Conservation (phyloP, 2,113 vertebrate species). For the Ochotona princeps region DNA sequence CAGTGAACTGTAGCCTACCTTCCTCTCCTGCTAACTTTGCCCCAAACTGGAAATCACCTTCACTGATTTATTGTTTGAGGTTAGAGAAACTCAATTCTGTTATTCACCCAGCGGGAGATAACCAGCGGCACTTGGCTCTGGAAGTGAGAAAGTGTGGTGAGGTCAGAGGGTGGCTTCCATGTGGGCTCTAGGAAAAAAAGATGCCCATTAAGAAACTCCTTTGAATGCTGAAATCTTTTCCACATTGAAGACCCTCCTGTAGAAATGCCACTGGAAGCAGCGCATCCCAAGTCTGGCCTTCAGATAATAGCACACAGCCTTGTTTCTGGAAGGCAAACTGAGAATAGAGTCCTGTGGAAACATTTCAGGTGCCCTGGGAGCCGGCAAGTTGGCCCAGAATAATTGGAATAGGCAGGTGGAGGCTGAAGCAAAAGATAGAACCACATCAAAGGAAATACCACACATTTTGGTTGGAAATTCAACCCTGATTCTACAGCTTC, state of each 20-base stretch:
- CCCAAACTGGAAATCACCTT: constrained; percentile 5
- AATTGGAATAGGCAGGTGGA: background rate
- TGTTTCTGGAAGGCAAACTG: background rate
- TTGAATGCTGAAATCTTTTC: background rate
- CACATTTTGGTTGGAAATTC: background rate
- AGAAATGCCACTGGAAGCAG: background rate
- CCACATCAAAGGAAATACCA: background rate
- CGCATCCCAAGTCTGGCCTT: too few relatives aligned
- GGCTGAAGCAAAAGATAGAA: background rate
- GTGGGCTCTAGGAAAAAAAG: background rate
- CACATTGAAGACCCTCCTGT: background rate
- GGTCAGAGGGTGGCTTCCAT: background rate
- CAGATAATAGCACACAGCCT: rapidly evolving
- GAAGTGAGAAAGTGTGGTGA: background rate
- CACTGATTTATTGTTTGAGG: background rate
- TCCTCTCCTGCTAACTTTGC: background rate
- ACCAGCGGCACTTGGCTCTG: background rate
- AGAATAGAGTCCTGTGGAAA: background rate
- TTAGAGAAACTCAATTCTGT: background rate
- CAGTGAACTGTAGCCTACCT: constrained; percentile 22
- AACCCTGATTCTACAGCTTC: background rate
- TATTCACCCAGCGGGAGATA: background rate
- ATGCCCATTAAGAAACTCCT: background rate
- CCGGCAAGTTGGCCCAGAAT: background rate
- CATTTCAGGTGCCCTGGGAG: background rate